Percentiles rank a stretch among this genome's conserved stretches.
Conservation (phyloP, 2,888 invertebrate species). For the Dilophus febrilis region DNA sequence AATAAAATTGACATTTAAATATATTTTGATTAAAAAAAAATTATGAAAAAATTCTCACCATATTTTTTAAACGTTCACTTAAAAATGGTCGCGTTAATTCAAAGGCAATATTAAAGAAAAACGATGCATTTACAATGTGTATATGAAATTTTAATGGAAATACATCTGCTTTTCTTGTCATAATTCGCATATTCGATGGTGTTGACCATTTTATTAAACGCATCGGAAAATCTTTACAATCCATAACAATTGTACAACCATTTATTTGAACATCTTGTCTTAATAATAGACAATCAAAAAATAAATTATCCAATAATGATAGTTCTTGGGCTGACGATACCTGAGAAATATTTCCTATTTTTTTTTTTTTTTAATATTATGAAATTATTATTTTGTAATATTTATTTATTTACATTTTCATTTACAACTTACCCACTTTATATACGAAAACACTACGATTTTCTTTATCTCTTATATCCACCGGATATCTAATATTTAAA, state of each 20-base stretch:
- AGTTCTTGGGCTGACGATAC: background rate
- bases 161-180: slow-evolving; percentile 15
- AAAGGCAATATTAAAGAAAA: slow-evolving; percentile 17
- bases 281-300: background rate
- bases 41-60: slow-evolving; percentile 10
- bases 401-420: background rate
- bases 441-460: background rate
- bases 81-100: slow-evolving; percentile 25
- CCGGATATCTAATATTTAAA: background rate
- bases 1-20: background rate
- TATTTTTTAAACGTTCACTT: slow-evolving; percentile 16
- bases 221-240: background rate
- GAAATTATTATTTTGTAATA: background rate
- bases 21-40: background rate
- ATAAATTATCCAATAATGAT: background rate
- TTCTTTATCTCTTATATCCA: background rate
- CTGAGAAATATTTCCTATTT: background rate
- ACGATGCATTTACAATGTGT: slow-evolving; percentile 22
- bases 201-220: slow-evolving; percentile 20
- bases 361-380: background rate
- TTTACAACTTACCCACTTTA: background rate
- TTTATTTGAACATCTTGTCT: slow-evolving; percentile 1
- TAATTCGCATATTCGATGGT: slow-evolving; percentile 18
- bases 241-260: background rate
- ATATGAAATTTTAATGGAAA: slow-evolving; percentile 19